Conservation (phyloP, 2,888 invertebrate species). For the Torymus tubicola region DNA sequence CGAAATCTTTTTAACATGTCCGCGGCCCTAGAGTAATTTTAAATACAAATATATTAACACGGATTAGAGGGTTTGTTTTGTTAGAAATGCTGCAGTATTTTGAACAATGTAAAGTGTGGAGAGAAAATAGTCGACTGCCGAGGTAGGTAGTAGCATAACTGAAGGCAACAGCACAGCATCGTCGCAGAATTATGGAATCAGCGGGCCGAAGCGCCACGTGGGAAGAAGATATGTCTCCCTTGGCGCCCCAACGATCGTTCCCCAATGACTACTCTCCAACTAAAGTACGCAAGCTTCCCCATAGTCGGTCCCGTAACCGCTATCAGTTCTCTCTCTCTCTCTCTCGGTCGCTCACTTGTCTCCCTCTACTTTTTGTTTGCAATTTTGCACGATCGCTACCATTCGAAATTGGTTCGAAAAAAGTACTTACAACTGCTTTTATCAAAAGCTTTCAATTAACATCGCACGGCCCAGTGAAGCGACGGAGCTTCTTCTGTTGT, state of each 20-base stretch:
- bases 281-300: constrained; percentile 71
- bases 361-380: not conserved
- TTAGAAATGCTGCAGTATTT: too few species aligned
- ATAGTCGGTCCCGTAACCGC: constrained; percentile 54
- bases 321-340: constrained; percentile 28
- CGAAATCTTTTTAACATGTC: too few species aligned
- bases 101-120: too few species aligned
- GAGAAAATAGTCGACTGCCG: too few species aligned
- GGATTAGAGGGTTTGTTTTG: too few species aligned
- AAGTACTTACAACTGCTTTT: too few species aligned
- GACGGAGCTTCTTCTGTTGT: not conserved
- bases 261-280: constrained; percentile 74
- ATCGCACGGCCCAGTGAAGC: too few species aligned
- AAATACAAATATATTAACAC: too few species aligned
- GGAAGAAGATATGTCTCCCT: constrained; percentile 75
- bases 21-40: too few species aligned
- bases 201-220: constrained; percentile 68
- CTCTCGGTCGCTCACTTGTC: not conserved
- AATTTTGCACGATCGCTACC: not conserved
- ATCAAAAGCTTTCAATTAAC: not conserved
- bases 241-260: constrained; percentile 73
- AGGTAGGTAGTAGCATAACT: not conserved
- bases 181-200: constrained; percentile 64
- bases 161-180: not conserved
- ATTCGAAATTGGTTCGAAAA: constrained; percentile 24